Evolutionary conservation across 2,113 vertebrate genomes (phyloP), one percentile per base, ranked within the genome.

Genomic region (Arothron firmamentum): DNA sequence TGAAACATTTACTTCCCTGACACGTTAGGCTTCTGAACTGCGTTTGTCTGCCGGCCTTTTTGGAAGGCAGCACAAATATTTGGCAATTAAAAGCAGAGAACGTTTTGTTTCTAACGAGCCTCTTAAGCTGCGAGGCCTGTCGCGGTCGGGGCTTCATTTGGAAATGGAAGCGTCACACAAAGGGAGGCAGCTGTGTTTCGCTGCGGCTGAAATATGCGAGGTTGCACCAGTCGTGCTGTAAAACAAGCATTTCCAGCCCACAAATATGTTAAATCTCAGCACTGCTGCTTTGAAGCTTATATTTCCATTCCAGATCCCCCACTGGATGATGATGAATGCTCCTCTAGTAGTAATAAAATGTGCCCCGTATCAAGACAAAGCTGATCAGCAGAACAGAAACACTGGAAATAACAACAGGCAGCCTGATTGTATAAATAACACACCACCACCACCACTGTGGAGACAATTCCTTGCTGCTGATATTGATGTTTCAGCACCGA

Each of bases 401-500:
- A 31, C 51, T 43, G 43, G 67, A 69, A 56, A 38, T 38, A 38
- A 38, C 34, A 38, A 38, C 34, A 12, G 34, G 34, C 34, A 38
- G 9, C 10, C 34, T 12, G 34, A 38, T 10, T 38, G 4, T 28
- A 28, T 28, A 28, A 28, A 28, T 28, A 28, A 28, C 2, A 28
- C 3, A 3, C 3, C 25, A 28, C 25, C 4, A 28, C 25, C 4
- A 28, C 25, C 25, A 28, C 25, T 28, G 25, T 7, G 59, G 20
- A 54, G 38, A 12, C 66, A 63, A 38, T 1, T 38, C 59, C 76
- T 54, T 69, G 56, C 72, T 74, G 62, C 52, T 48, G 38, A 52
- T 69, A 38, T 59, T 52, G n/a, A 66, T 58, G 60, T 66, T 67
- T 75, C 52, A 75, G 53, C 52, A 61, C 15, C 23, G 55, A 6